Conservation (phyloP, 2,113 vertebrate genomes). For the Campylomormyrus numenius region DNA sequence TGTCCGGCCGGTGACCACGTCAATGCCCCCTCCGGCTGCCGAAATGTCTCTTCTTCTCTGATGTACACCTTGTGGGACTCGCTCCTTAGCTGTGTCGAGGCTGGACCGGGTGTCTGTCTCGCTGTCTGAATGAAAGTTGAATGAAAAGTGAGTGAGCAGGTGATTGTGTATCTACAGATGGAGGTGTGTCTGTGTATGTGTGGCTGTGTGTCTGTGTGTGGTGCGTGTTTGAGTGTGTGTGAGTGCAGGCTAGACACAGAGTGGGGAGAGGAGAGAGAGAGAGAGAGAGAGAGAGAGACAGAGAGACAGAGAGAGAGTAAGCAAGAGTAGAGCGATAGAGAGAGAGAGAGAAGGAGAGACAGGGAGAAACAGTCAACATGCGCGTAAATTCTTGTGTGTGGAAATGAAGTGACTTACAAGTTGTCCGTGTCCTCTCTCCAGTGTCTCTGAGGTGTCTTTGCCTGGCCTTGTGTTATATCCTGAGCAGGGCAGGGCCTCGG, state of each 20-base stretch:
- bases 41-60: slow-evolving; percentile 37
- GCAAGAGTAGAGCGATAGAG: slow-evolving; percentile 19
- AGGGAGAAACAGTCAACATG: slow-evolving; percentile 21
- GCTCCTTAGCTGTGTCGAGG: slow-evolving; percentile 46
- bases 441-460: slow-evolving; percentile 46
- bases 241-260: not conserved
- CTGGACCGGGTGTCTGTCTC: slow-evolving; percentile 51
- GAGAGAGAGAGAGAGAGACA: slow-evolving; percentile 11
- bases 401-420: slow-evolving; percentile 52
- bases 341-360: not conserved
- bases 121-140: slow-evolving; percentile 57
- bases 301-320: not conserved
- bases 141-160: slow-evolving; percentile 44
- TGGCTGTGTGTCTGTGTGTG: slow-evolving; percentile 31
- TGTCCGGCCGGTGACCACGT: slow-evolving; percentile 28
- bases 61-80: slow-evolving; percentile 51
- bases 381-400: slow-evolving; percentile 48
- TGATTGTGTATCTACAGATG: slow-evolving; percentile 38
- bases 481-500: slow-evolving; percentile 61
- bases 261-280: slow-evolving; percentile 7
- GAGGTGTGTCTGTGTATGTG: slow-evolving; percentile 32
- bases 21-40: slow-evolving; percentile 23
- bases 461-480: slow-evolving; percentile 58
- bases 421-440: slow-evolving; percentile 46
- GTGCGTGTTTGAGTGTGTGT: slow-evolving; percentile 34